phyloP scores from a whole-genome alignment of 1,140 invertebrate genomes.

The Drosophila cardini region DNA sequence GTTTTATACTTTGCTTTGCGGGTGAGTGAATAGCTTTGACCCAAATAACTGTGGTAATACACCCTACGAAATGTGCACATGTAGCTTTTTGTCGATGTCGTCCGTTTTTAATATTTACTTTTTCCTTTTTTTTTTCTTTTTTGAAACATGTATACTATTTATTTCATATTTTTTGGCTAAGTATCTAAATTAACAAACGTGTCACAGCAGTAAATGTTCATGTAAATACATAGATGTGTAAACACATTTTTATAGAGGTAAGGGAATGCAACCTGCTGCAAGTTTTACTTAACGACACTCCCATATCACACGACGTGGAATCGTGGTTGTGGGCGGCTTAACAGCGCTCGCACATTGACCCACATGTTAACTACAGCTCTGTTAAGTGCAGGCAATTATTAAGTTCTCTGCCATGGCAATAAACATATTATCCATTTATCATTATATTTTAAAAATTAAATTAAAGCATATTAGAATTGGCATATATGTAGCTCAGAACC shows the following conservation, averaged over 20 bases:
- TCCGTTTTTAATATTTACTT: slow-evolving; percentile 21
- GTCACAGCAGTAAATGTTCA: not conserved
- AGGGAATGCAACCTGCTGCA: slow-evolving; percentile 26
- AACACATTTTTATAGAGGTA: slow-evolving; percentile 5
- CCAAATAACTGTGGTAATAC: slow-evolving; percentile 82
- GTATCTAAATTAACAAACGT: slow-evolving; percentile 35
- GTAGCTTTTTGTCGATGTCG: slow-evolving; percentile 66
- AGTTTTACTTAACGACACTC: slow-evolving; percentile 40
- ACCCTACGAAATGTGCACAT: slow-evolving; percentile 60
- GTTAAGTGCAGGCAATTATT: not conserved
- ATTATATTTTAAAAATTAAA: too few species aligned
- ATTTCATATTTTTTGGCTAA: slow-evolving; percentile 10
- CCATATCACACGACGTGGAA: slow-evolving; percentile 26
- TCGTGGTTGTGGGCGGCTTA: slow-evolving; percentile 29
- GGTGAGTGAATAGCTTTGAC: slow-evolving; percentile 84
- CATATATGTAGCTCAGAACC: too few species aligned
- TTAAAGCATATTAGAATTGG: too few species aligned
- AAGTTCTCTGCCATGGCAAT: too few species aligned
- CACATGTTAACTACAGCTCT: slow-evolving; percentile 32
- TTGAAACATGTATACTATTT: slow-evolving; percentile 26
- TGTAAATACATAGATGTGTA: slow-evolving; percentile 1
- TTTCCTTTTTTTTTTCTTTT: slow-evolving; percentile 3
- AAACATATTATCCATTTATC: too few species aligned
- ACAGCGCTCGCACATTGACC: slow-evolving; percentile 29
- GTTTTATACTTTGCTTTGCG: slow-evolving; percentile 52